Evolutionary conservation across 2,888 invertebrate species (phyloP).

Genomic region (Stenurella melanura): DNA sequence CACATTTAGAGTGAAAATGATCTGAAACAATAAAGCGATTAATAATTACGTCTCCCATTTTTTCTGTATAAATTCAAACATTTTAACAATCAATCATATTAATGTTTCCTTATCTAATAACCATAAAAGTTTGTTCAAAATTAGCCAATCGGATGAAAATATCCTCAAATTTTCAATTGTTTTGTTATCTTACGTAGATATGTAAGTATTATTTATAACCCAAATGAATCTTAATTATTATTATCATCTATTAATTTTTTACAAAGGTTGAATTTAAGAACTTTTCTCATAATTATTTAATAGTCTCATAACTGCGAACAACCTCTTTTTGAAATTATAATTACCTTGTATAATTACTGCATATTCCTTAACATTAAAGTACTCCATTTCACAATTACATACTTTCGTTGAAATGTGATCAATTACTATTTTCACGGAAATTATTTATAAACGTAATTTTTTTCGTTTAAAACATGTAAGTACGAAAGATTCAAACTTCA

Average conservation of each 20-base stretch:
- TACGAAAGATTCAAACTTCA: no score
- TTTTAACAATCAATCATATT: not conserved
- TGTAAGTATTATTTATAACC: not conserved
- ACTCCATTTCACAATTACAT: no score
- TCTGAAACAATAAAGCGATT: constrained; percentile 40
- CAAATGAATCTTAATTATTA: not conserved
- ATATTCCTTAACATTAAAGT: no score
- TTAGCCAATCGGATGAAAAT: not conserved
- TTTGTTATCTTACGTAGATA: not conserved
- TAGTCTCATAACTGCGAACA: no score
- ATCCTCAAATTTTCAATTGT: not conserved
- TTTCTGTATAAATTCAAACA: not conserved
- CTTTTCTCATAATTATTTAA: no score
- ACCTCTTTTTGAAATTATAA: no score
- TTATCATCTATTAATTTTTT: not conserved
- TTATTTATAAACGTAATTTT: no score
- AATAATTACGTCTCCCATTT: not conserved
- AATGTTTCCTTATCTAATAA: not conserved
- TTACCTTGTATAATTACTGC: no score
- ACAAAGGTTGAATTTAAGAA: no score
- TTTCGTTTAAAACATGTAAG: no score
- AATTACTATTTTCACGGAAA: no score
- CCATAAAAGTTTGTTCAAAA: not conserved
- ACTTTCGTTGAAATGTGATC: no score
- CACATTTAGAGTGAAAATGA: constrained; percentile 44